Evolutionary conservation across 1,140 invertebrate genomes (phyloP).

Genomic region (Pseudachorutes palmiensis): DNA sequence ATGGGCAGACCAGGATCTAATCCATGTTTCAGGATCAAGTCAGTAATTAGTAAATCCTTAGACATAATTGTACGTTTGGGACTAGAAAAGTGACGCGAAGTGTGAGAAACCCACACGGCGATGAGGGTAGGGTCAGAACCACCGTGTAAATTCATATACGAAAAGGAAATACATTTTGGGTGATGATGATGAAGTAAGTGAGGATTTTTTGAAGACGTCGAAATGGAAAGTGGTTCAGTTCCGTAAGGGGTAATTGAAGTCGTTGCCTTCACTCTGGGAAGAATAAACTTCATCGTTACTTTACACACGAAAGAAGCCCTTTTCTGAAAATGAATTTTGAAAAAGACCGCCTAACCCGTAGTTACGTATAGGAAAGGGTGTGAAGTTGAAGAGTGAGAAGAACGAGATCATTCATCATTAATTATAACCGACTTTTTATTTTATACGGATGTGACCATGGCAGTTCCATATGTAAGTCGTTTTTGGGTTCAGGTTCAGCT

Average conservation of each 20-base stretch:
- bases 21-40: neutral
- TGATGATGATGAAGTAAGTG: neutral
- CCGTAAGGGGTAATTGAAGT: slow-evolving; percentile 5
- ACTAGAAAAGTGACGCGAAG: neutral
- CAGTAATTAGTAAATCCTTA: slow-evolving; percentile 8
- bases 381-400: neutral
- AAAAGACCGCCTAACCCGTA: too few relatives aligned
- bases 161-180: too few relatives aligned
- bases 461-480: too few relatives aligned
- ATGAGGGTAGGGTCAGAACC: too few relatives aligned
- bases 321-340: neutral
- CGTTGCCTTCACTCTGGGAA: neutral
- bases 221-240: slow-evolving; percentile 1
- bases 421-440: slow-evolving; percentile 9
- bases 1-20: neutral
- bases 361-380: neutral
- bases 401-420: slow-evolving; percentile 3
- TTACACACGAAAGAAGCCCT: too few relatives aligned
- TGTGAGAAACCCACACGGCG: slow-evolving; percentile 2
- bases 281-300: neutral
- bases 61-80: neutral
- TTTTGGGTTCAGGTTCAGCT: neutral
- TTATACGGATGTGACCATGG: neutral
- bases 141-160: too few relatives aligned
- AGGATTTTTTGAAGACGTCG: neutral